Evolutionary conservation across 2,113 vertebrate genomes (phyloP).

Genomic region (Alligator mississippiensis): DNA sequence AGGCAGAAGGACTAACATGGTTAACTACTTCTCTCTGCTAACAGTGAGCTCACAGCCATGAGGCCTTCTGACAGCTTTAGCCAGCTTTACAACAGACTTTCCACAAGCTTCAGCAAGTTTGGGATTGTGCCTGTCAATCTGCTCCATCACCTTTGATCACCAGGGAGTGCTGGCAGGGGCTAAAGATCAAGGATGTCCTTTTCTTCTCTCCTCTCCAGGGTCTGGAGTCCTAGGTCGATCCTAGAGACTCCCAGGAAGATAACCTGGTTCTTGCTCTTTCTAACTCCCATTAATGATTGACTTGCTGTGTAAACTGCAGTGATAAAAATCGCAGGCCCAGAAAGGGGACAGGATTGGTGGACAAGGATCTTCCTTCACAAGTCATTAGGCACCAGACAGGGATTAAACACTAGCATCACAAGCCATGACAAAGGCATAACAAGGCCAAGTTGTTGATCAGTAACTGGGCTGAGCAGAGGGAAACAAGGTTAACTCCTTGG

Average conservation of each 20-base stretch:
- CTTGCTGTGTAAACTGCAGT: fast-evolving
- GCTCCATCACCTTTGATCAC: neutral
- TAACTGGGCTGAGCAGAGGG: fast-evolving
- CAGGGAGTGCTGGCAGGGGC: neutral
- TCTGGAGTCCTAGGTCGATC: neutral
- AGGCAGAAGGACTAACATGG: no score
- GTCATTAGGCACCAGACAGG: neutral
- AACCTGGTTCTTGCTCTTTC: neutral
- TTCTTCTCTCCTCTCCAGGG: neutral
- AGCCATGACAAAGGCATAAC: neutral
- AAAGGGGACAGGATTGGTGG: neutral
- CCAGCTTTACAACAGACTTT: neutral
- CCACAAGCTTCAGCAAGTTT: neutral
- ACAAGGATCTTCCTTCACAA: neutral
- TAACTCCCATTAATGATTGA: neutral
- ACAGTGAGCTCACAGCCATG: neutral
- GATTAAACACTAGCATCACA: neutral
- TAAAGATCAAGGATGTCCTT: neutral
- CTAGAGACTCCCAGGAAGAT: neutral
- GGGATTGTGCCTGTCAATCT: neutral
- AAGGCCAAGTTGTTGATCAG: fast-evolving
- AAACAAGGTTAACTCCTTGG: neutral
- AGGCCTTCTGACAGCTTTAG: no score
- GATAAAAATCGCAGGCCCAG: fast-evolving
- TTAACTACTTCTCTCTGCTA: neutral